Evolutionary conservation across 2,888 invertebrate species (phyloP), one percentile per base, ranked within the genome.

Genomic region (Arenicola marina): DNA sequence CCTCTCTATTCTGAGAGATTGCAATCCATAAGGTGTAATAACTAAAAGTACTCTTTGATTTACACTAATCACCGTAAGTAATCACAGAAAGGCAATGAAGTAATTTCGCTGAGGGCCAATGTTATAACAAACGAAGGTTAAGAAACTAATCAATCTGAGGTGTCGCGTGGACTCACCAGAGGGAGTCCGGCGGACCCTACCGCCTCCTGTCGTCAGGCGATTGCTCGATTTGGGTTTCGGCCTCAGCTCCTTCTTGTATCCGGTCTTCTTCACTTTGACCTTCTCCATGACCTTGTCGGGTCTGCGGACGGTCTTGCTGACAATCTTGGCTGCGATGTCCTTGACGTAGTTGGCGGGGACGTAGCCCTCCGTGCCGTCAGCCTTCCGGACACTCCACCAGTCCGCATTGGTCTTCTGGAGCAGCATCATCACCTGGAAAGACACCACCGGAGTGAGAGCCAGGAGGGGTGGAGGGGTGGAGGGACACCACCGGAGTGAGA

Each of bases 381-480:
- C 89, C 82, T 94, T 94, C 18, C 95, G 87, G n/a, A 97, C 93
- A 75, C 93, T 93, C 99, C 99, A 99, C 99, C 99, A 99, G 83
- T 99, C 99, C 0, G 91, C 90, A 85, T 97, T 98, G 4, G 94
- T 95, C 85, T 95, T 95, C 80, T 92, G 93, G 68, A 98, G 87
- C 0, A 99, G 87, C 77, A 94, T 90, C 92, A 98, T 92, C 1
- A 90, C 87, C 85, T 87, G 75, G 26, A 79, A 73, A 43, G 46
- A 48, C 48, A 24, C n/a, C n/a, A n/a, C n/a, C n/a, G n/a, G n/a
- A n/a, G n/a, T n/a, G n/a, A n/a, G n/a, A n/a, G n/a, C n/a, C n/a
- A n/a, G n/a, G n/a, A n/a, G n/a, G n/a, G n/a, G n/a, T n/a, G n/a
- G n/a, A n/a, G n/a, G n/a, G n/a, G n/a, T n/a, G n/a, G n/a, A n/a